A percentile compares a stretch with the other conserved stretches of the same genome.
phyloP scores from a whole-genome alignment of 2,797 vertebrate species.

The Malurus leucopterus region DNA sequence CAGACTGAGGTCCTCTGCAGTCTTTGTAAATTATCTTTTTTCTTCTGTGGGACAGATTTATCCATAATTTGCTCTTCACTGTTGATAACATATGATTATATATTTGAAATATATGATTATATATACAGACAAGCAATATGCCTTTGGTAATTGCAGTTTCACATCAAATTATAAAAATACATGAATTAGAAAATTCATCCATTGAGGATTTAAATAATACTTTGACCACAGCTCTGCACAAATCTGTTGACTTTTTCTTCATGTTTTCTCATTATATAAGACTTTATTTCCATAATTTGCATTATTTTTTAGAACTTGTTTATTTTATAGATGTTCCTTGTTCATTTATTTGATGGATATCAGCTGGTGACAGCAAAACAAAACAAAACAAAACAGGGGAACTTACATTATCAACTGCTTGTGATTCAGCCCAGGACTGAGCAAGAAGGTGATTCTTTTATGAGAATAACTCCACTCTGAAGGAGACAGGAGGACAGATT shows the following conservation, averaged over 20 bases:
- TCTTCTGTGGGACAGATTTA: not conserved
- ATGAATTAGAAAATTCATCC: not conserved
- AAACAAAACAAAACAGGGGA: not conserved
- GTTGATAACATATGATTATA: not conserved
- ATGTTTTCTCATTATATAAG: not conserved
- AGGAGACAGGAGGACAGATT: not conserved
- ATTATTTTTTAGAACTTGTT: not conserved
- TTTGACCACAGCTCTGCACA: not conserved
- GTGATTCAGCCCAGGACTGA: not conserved
- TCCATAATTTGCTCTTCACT: not conserved
- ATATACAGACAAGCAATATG: not conserved
- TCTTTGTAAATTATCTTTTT: not conserved
- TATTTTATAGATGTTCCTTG: not conserved
- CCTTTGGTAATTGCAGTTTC: slow-evolving; percentile 16
- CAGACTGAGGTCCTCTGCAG: not conserved
- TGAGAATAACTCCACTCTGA: not conserved
- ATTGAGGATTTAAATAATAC: not conserved
- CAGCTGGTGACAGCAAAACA: not conserved
- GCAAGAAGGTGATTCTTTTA: not conserved
- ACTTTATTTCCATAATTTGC: slow-evolving; percentile 5
- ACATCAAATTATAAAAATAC: slow-evolving; percentile 48
- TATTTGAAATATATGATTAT: not conserved
- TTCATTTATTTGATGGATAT: not conserved
- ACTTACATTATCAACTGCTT: not conserved
- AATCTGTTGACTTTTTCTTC: slow-evolving; percentile 1